These are phyloP conservation scores for Urocitellus parryii DNA, from an alignment of 2,113 vertebrate genomes.

Conservation along the genomic window DNA sequence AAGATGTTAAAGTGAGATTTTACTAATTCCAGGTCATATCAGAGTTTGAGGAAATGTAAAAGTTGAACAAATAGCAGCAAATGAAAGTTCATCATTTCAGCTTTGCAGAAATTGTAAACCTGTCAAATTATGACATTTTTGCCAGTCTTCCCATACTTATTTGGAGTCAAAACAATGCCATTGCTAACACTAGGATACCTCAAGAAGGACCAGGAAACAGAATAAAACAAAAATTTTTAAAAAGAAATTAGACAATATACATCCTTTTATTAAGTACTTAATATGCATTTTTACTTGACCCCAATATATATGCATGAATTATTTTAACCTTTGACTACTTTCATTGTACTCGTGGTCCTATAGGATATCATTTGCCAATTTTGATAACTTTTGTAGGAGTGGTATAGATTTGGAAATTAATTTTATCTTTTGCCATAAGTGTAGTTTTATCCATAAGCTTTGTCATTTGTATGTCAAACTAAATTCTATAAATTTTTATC, in stretches of 20 bases:
- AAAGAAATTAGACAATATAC: not conserved
- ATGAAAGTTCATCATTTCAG: slow-evolving; percentile 47
- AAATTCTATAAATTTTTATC: slow-evolving; percentile 56
- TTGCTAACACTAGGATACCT: not conserved
- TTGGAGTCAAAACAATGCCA: slow-evolving; percentile 28
- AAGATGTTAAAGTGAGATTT: slow-evolving; percentile 46
- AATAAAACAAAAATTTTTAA: not conserved
- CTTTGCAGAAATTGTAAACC: slow-evolving; percentile 34
- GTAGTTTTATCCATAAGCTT: slow-evolving; percentile 29
- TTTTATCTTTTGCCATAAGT: slow-evolving; percentile 60
- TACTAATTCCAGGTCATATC: slow-evolving; percentile 39
- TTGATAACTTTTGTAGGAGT: not conserved
- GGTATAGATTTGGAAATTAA: slow-evolving; percentile 34
- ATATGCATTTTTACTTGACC: not conserved
- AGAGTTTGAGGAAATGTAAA: slow-evolving; percentile 51
- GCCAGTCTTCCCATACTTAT: not conserved
- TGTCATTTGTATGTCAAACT: slow-evolving; percentile 49
- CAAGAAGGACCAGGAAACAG: not conserved
- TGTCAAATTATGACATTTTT: slow-evolving; percentile 48
- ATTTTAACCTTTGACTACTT: slow-evolving; percentile 43
- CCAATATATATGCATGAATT: slow-evolving; percentile 4
- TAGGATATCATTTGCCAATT: not conserved
- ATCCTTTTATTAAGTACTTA: not conserved
- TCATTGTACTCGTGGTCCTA: not conserved
- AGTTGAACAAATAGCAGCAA: slow-evolving; percentile 24